A percentile compares a stretch with the other conserved stretches of the same genome.
Conservation (phyloP, 2,797 vertebrate genomes). For the Cyclopterus lumpus region DNA sequence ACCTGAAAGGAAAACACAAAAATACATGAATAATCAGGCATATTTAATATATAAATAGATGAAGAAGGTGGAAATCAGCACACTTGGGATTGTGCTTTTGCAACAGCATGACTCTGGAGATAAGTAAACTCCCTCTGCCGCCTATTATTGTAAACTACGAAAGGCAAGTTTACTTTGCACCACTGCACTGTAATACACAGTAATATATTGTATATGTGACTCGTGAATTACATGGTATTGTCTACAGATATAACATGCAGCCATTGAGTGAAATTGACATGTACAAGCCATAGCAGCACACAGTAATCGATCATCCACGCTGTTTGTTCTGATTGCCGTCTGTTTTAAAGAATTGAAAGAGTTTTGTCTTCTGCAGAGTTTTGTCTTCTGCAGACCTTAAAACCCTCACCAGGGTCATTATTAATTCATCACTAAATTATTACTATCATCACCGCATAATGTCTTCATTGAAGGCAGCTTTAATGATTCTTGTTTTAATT, state of each 20-base stretch:
- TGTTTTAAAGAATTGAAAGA: not conserved
- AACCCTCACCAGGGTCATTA: not conserved
- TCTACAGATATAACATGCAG: slow-evolving; percentile 21
- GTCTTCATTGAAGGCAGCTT: not conserved
- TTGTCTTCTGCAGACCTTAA: not conserved
- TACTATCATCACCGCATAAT: slow-evolving; percentile 1
- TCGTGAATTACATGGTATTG: not conserved
- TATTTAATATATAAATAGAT: slow-evolving; percentile 14
- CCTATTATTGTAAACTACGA: slow-evolving; percentile 24
- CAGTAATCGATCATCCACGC: not conserved
- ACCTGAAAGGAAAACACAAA: slow-evolving; percentile 67
- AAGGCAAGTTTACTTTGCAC: slow-evolving; percentile 21
- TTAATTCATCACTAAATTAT: slow-evolving; percentile 5
- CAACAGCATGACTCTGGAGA: slow-evolving; percentile 27
- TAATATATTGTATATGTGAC: not conserved
- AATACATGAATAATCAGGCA: not conserved
- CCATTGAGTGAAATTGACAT: slow-evolving; percentile 8
- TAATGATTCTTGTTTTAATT: slow-evolving; percentile 16
- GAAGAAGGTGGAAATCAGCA: not conserved
- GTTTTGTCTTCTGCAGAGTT: too few species aligned
- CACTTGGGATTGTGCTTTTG: slow-evolving; percentile 5
- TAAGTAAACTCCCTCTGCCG: slow-evolving; percentile 19
- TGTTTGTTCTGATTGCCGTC: not conserved
- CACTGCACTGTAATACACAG: not conserved
- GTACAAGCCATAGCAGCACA: slow-evolving; percentile 2